These are phyloP conservation scores for Chloroceryle amazona DNA, from an alignment of 2,797 vertebrate genomes.

Conservation along the genomic window DNA sequence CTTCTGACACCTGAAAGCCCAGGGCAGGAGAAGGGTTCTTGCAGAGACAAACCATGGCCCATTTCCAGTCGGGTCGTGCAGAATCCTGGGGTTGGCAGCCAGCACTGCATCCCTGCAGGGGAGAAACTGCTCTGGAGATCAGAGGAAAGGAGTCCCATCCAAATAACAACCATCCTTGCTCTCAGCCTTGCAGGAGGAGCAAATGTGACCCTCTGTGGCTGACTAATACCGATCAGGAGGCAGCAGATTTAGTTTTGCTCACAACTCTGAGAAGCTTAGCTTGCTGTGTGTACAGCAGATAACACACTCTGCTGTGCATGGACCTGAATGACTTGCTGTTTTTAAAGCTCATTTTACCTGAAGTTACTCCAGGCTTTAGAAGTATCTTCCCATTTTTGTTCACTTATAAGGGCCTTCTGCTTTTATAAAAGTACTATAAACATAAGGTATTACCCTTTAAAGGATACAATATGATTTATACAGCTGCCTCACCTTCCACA, in stretches of 20 bases:
- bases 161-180: neutral
- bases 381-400: neutral
- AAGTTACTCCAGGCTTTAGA: neutral
- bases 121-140: neutral
- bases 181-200: neutral
- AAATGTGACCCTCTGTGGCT: neutral
- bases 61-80: fast-evolving
- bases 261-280: neutral
- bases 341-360: neutral
- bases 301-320: neutral
- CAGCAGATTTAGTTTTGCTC: neutral
- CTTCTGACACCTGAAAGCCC: neutral
- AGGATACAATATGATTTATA: neutral
- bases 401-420: neutral
- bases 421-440: neutral
- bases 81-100: neutral
- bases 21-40: neutral
- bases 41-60: neutral
- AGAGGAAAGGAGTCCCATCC: neutral
- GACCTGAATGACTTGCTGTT: neutral
- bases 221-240: neutral
- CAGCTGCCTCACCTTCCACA: neutral
- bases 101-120: fast-evolving
- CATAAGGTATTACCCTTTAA: neutral
- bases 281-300: neutral